Base-by-base conservation (phyloP, 2,113 vertebrate species). In the Hemicordylus capensis region DNA sequence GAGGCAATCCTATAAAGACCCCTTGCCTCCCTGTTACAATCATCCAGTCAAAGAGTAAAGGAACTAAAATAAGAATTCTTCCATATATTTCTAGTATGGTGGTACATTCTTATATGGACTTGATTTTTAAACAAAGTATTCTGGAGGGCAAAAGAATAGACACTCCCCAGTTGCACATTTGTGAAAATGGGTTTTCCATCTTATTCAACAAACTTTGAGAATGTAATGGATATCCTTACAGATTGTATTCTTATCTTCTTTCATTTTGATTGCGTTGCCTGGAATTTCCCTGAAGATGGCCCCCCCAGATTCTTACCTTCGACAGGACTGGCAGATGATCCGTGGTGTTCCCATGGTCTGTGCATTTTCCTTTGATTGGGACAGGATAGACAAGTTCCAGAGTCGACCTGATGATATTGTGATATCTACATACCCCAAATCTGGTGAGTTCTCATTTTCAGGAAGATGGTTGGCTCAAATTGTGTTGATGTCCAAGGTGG, bases 391-490 rank as follows among this genome's bases (percentile, higher is more conserved):
- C 37, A 17, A 73, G 22, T 97, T 97, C 85, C 94, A 92, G 67
- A 94, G 94, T 48, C 91, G 64, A 19, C 94, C 93, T 0, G 94
- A 95, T 28, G 96, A 97, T 85, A 94, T 96, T 0, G 26, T 96
- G 66, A 91, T 97, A 76, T 69, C 48, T 79, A 95, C 96, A 4
- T 97, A 91, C 46, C 96, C 96, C 80, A 97, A 96, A 69, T 96
- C 96, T 3, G 96, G 96, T 97, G 88, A 96, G 95, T 67, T 8
- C 4, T 46, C 9, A 39, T 26, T 42, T 46, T 39, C 37, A 39
- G 82, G 24, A 31, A 1, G 20, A 56, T 58, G 9, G 17, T 22
- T 54, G 51, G 51, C 10, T 12, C 37, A 69, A 20, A 37, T 3
- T 0, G 12, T 73, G 4, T 85, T 28, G 80, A 19, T 74, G 8